Base-by-base conservation (phyloP, 2,888 invertebrate species). In the Chloroclystis v-ata region DNA sequence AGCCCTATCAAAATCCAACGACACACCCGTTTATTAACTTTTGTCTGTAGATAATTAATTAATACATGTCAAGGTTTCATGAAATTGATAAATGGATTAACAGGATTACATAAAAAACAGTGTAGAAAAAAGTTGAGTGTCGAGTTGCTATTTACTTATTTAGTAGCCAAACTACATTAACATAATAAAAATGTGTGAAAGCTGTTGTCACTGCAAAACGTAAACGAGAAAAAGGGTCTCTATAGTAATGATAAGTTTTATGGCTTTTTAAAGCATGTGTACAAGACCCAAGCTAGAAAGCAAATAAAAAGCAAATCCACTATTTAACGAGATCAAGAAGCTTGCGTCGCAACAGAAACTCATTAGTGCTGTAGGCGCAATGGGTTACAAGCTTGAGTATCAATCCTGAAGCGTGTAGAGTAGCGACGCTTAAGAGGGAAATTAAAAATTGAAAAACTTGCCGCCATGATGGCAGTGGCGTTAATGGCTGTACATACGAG, bases 401-500 rank as follows among this genome's bases (percentile, higher is more conserved):
- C 79, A 80, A 81, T 82, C 76, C 72, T 65, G 69, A 67, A 72
- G 65, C 72, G 71, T 75, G 75, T 69, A 59, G 73, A 83, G 81
- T 75, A 72, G 75, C 68, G 57, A 57, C 60, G 68, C 58, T 67
- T 76, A 76, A 82, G 77, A 80, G 82, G 82, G 78, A 84, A 86
- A 86, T 85, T 83, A 83, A 86, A 86, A 86, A 85, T 83, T 84
- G 78, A 84, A 85, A 84, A 86, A 78, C 76, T 75, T 72, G 78
- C 80, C 84, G 84, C 87, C 86, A 87, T 86, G 78, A 82, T 80
- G 84, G 78, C 76, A 69, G 76, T 80, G 78, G 82, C 82, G 83
- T 82, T 85, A 86, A 87, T 85, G 80, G 83, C 80, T 81, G 84
- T 86, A 86, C 85, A 87, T 87, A n/a, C n/a, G n/a, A n/a, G n/a